phyloP scores from a whole-genome alignment of 2,888 invertebrate genomes.

The Rhingia campestris region DNA sequence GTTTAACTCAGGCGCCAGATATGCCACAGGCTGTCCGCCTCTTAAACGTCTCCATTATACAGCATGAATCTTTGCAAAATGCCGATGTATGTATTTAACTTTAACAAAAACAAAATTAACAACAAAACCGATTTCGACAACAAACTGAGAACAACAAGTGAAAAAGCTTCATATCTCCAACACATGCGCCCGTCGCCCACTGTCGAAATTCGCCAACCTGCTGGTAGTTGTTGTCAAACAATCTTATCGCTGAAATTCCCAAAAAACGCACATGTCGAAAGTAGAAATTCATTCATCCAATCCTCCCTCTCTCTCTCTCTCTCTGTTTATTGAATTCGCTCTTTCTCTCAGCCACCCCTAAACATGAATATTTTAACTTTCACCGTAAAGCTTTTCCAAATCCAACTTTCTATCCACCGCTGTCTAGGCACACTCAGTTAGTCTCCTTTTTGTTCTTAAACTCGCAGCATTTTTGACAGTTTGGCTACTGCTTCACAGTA shows the following conservation, averaged over 20 bases:
- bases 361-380: constrained; percentile 35
- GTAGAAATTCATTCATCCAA: constrained; percentile 24
- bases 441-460: constrained; percentile 59
- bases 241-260: constrained; percentile 37
- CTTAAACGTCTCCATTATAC: background rate
- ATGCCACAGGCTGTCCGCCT: background rate
- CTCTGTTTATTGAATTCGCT: constrained; percentile 8
- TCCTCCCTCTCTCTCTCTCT: constrained; percentile 10
- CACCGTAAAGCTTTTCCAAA: constrained; percentile 52
- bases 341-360: constrained; percentile 14
- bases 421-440: constrained; percentile 50
- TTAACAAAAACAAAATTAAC: background rate
- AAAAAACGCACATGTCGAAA: constrained; percentile 63
- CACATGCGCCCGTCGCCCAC: constrained; percentile 42
- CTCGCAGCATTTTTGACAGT: constrained; percentile 36
- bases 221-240: constrained; percentile 60
- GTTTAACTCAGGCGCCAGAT: background rate
- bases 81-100: background rate
- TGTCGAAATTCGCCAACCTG: constrained; percentile 12
- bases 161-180: constrained; percentile 44
- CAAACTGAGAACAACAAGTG: constrained; percentile 60
- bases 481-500: constrained; percentile 13
- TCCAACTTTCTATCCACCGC: constrained; percentile 35
- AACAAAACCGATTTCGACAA: constrained; percentile 1
- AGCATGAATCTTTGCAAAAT: background rate